Conservation (phyloP, 2,797 vertebrate genomes). For the Neomorphus geoffroyi region DNA sequence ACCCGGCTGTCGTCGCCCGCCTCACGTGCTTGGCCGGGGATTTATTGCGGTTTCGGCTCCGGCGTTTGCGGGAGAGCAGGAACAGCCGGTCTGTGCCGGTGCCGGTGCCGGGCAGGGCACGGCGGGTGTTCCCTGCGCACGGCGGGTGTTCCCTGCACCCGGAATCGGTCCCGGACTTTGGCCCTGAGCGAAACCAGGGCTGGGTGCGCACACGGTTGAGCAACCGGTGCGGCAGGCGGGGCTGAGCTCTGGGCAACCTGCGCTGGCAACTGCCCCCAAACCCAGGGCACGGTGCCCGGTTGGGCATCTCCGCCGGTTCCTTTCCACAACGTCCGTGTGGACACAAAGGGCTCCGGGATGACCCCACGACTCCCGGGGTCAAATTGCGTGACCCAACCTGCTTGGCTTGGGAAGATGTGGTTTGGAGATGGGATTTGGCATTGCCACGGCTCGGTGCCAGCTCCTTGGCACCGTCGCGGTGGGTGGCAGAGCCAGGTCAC, state of each 20-base stretch:
- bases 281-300: neutral
- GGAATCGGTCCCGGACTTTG: neutral
- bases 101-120: neutral
- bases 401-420: rapidly evolving
- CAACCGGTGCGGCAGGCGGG: neutral
- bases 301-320: neutral
- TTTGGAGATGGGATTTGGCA: neutral
- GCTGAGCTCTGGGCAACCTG: neutral
- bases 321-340: rapidly evolving
- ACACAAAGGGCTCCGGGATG: neutral
- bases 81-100: neutral
- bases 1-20: neutral
- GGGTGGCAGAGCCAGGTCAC: rapidly evolving
- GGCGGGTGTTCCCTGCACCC: neutral
- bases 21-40: neutral
- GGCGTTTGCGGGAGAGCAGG: neutral
- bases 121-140: neutral
- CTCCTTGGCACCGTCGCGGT: neutral
- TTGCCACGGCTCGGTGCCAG: neutral
- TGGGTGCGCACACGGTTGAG: rapidly evolving
- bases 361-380: rapidly evolving
- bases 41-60: neutral
- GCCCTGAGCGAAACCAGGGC: neutral
- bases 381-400: too few relatives aligned
- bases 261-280: neutral